phyloP scores from a whole-genome alignment of 2,888 invertebrate species.

The Falcaria lacertinaria region DNA sequence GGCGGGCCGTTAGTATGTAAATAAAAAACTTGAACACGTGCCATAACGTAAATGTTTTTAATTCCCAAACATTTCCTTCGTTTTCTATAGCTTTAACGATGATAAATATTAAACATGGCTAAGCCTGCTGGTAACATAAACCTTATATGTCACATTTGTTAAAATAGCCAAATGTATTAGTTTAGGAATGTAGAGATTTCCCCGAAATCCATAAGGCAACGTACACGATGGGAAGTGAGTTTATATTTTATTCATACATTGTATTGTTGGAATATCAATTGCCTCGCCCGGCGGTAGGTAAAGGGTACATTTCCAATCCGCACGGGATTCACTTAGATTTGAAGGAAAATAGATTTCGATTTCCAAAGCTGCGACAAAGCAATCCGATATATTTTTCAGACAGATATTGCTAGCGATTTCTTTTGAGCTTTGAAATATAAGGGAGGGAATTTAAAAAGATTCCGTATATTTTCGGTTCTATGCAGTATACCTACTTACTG shows the following conservation, averaged over 20 bases:
- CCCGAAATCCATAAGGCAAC: slow-evolving; percentile 57
- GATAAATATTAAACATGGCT: no score
- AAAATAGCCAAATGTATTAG: not conserved
- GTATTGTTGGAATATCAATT: slow-evolving; percentile 80
- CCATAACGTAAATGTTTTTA: no score
- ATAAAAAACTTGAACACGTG: no score
- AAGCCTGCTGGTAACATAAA: slow-evolving; percentile 4
- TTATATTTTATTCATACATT: slow-evolving; percentile 81
- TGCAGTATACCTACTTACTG: slow-evolving; percentile 23
- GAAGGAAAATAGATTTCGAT: slow-evolving; percentile 81
- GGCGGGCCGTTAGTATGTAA: no score
- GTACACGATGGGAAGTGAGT: slow-evolving; percentile 73
- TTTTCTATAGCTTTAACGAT: no score
- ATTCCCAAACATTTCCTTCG: no score
- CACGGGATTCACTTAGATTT: slow-evolving; percentile 81
- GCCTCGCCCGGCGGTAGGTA: slow-evolving; percentile 79
- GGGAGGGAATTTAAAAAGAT: slow-evolving; percentile 70
- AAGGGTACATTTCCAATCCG: slow-evolving; percentile 80
- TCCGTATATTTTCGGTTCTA: slow-evolving; percentile 56
- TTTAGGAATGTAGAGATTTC: slow-evolving; percentile 40
- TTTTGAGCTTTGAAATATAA: slow-evolving; percentile 80
- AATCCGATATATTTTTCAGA: slow-evolving; percentile 81
- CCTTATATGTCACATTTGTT: not conserved
- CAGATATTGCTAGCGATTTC: slow-evolving; percentile 80
- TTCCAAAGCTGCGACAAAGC: slow-evolving; percentile 80